A percentile compares a stretch with the other conserved stretches of the same genome.
Conservation (phyloP, 2,888 invertebrate genomes). For the Lycia hirtaria region DNA sequence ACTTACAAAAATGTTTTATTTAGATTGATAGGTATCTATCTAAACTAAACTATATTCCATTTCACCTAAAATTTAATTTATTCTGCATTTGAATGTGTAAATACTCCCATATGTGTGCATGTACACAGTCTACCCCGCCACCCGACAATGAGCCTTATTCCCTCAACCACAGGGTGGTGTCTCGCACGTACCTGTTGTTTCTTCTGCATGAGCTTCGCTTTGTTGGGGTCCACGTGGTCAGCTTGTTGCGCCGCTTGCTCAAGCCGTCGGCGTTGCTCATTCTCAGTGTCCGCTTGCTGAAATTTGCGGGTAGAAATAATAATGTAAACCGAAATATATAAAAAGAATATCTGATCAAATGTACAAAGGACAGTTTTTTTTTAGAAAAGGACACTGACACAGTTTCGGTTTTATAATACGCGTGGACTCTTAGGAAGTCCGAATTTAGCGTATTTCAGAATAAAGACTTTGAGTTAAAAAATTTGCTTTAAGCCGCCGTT, state of each 20-base stretch:
- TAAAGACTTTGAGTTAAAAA: too few species aligned
- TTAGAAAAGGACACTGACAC: too few species aligned
- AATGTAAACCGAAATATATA: too few species aligned
- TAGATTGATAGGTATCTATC: background rate
- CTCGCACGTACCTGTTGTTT: slow-evolving; percentile 91
- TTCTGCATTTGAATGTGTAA: too few species aligned
- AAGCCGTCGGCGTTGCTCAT: slow-evolving; percentile 95
- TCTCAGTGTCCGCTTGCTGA: slow-evolving; percentile 96
- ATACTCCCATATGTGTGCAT: too few species aligned
- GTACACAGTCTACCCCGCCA: background rate
- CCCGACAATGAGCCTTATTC: background rate
- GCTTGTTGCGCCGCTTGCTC: slow-evolving; percentile 92
- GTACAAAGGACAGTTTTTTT: too few species aligned
- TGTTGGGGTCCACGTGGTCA: slow-evolving; percentile 89
- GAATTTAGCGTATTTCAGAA: too few species aligned
- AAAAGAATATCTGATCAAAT: too few species aligned
- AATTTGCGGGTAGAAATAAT: background rate
- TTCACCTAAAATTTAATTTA: background rate
- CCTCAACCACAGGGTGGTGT: background rate
- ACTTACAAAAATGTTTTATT: too few species aligned
- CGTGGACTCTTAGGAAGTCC: too few species aligned
- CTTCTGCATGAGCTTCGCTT: slow-evolving; percentile 93
- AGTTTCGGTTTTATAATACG: too few species aligned
- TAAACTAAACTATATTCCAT: background rate
- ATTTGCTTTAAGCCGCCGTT: too few species aligned